Conservation (phyloP, 2,888 invertebrate genomes). For the Dimorphilus gyrociliatus region DNA sequence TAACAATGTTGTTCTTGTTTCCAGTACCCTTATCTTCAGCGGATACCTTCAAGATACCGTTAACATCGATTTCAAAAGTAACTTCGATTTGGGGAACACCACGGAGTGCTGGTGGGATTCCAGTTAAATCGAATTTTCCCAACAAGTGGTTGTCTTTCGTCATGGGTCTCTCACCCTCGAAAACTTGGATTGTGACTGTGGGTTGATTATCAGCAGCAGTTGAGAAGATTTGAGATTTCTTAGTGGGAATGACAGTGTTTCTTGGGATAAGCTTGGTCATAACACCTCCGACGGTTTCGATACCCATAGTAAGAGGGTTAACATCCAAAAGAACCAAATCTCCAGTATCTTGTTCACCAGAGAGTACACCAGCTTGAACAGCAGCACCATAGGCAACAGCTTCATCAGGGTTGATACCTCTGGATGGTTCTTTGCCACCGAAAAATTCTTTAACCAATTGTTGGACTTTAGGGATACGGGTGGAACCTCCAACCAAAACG, state of each 20-base stretch:
- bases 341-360: slow-evolving; percentile 85
- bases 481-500: slow-evolving; percentile 94
- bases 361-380: slow-evolving; percentile 92
- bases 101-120: slow-evolving; percentile 62
- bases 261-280: slow-evolving; percentile 96
- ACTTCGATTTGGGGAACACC: slow-evolving; percentile 41
- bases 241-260: slow-evolving; percentile 97
- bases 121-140: slow-evolving; percentile 93
- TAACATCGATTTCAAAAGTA: slow-evolving; percentile 43
- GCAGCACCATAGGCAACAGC: slow-evolving; percentile 97
- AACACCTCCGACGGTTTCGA: slow-evolving; percentile 97
- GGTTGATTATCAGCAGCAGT: slow-evolving; percentile 98
- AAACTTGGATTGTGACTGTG: slow-evolving; percentile 88
- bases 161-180: slow-evolving; percentile 98
- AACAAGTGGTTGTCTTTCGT: slow-evolving; percentile 97
- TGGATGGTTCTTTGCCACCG: slow-evolving; percentile 83
- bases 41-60: slow-evolving; percentile 46
- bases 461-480: slow-evolving; percentile 92
- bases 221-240: slow-evolving; percentile 97
- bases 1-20: slow-evolving; percentile 93
- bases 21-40: slow-evolving; percentile 99
- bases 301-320: slow-evolving; percentile 95
- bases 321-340: slow-evolving; percentile 92
- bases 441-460: slow-evolving; percentile 54
- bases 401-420: slow-evolving; percentile 97